These are phyloP conservation scores for Oriolus oriolus DNA, from an alignment of 2,113 vertebrate genomes.

Conservation along the genomic window DNA sequence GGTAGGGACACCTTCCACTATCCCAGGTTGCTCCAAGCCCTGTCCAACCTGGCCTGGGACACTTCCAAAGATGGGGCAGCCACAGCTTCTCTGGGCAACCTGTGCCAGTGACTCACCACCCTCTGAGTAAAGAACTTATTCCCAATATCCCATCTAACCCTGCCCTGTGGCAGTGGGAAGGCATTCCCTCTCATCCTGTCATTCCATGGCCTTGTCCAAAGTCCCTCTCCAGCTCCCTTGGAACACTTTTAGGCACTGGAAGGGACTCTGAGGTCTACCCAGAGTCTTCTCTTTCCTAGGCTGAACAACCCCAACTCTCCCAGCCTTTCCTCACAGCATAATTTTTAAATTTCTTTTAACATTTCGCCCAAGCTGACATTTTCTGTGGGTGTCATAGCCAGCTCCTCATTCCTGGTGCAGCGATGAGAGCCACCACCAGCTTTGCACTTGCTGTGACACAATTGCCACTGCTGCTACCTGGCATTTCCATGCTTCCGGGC, in stretches of 20 bases:
- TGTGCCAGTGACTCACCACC: neutral
- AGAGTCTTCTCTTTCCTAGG: neutral
- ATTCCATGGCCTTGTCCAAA: neutral
- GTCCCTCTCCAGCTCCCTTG: neutral
- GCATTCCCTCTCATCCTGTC: neutral
- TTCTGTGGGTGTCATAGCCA: neutral
- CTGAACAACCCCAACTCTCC: neutral
- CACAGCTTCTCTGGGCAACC: neutral
- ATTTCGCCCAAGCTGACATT: neutral
- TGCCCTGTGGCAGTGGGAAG: neutral
- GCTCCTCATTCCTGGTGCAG: neutral
- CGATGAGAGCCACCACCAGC: neutral
- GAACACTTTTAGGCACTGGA: neutral
- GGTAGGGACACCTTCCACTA: neutral
- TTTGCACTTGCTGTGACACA: neutral
- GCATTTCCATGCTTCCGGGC: neutral
- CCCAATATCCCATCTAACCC: neutral
- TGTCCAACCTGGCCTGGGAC: fast-evolving
- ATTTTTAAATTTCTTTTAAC: neutral
- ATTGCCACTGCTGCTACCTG: neutral
- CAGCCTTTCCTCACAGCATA: neutral
- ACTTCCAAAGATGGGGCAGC: neutral
- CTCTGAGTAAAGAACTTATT: neutral
- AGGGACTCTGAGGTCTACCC: neutral
- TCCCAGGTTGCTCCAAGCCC: neutral